Percentiles rank a stretch among this genome's conserved stretches.
Evolutionary conservation across 2,797 vertebrate genomes (phyloP).

Genomic region (Galagoides demidoff): DNA sequence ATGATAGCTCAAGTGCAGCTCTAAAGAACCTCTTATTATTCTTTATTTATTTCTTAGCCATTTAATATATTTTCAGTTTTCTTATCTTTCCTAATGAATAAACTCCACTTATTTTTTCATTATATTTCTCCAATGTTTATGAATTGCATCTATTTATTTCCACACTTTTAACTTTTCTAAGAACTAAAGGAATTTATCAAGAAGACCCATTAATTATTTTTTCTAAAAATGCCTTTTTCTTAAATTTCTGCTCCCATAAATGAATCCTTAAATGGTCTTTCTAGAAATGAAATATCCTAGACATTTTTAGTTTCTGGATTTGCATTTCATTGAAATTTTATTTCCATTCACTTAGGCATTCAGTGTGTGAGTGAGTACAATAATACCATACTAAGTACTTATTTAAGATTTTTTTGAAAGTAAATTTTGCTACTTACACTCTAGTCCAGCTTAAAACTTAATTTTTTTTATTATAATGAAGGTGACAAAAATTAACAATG

Average conservation of each 20-base stretch:
- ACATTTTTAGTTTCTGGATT: conserved; percentile 2
- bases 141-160: not conserved
- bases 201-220: not conserved
- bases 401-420: not conserved
- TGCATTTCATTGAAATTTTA: not conserved
- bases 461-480: not conserved
- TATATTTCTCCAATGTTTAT: not conserved
- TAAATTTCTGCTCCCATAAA: not conserved
- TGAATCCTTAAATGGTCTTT: not conserved
- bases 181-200: not conserved
- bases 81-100: not conserved
- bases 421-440: not conserved
- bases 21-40: not conserved
- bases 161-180: not conserved
- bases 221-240: not conserved
- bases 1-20: not conserved
- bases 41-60: not conserved
- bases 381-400: not conserved
- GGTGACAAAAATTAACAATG: not conserved
- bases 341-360: not conserved
- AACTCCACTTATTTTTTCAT: not conserved
- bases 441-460: not conserved
- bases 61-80: not conserved
- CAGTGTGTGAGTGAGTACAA: not conserved
- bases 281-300: not conserved